These are phyloP conservation scores for Xestia sexstrigata DNA, from an alignment of 2,888 invertebrate genomes.

Conservation along the genomic window DNA sequence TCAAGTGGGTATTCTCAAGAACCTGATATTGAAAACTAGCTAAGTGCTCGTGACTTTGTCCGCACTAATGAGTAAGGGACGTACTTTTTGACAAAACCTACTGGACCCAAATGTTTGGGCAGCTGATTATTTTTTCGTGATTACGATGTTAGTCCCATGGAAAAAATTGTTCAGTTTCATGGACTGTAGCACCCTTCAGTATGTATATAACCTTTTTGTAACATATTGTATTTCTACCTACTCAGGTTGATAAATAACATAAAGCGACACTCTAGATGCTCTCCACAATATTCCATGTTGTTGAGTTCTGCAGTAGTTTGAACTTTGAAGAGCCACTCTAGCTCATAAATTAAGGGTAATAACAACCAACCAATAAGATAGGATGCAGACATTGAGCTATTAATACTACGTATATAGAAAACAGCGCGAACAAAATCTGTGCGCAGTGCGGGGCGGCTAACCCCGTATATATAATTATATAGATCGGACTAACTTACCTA, in stretches of 20 bases:
- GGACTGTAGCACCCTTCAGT: not conserved
- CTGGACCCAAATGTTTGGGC: not conserved
- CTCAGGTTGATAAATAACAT: not conserved
- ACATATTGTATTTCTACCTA: not conserved
- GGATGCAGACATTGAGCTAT: too few relatives aligned
- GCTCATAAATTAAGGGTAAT: conserved; percentile 23
- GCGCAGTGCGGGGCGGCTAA: too few relatives aligned
- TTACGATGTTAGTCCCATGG: not conserved
- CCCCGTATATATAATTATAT: too few relatives aligned
- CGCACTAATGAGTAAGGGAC: not conserved
- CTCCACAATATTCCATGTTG: conserved; percentile 27
- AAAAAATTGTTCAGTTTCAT: not conserved
- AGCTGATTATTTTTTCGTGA: not conserved
- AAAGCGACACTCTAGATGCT: conserved; percentile 10
- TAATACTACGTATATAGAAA: too few relatives aligned
- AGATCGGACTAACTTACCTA: too few relatives aligned
- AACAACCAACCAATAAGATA: too few relatives aligned
- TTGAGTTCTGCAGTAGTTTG: conserved; percentile 19
- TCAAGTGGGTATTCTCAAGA: conserved; percentile 31
- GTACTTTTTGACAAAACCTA: not conserved
- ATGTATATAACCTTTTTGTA: not conserved
- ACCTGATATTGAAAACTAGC: not conserved
- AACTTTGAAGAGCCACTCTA: conserved; percentile 31
- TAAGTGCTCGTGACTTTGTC: not conserved
- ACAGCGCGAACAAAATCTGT: too few relatives aligned